phyloP scores from a whole-genome alignment of 2,797 vertebrate genomes.

The Emydoidea blandingii region DNA sequence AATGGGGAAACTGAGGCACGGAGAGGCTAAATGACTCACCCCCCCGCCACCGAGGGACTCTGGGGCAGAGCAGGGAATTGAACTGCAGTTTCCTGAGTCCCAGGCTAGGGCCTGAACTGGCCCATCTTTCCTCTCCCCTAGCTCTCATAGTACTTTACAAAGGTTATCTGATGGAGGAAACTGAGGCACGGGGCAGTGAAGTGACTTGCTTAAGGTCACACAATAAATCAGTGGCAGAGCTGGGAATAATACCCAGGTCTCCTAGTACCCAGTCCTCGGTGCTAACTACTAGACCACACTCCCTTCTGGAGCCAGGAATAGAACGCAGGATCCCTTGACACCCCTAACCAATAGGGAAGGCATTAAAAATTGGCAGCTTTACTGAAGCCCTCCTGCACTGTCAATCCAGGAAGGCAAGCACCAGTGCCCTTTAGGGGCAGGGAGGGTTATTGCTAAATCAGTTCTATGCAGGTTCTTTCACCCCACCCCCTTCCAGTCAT shows the following conservation, averaged over 20 bases:
- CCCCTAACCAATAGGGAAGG: neutral
- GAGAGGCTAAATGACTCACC: neutral
- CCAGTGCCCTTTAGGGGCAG: neutral
- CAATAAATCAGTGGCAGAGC: neutral
- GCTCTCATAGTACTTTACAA: neutral
- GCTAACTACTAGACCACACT: neutral
- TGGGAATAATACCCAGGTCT: neutral
- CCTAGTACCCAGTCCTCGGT: neutral
- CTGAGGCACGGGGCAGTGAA: neutral
- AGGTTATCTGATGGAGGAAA: neutral
- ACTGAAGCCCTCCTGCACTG: neutral
- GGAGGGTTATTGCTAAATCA: neutral
- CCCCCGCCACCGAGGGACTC: fast-evolving
- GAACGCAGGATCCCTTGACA: neutral
- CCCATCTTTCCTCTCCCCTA: neutral
- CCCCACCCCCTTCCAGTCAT: neutral
- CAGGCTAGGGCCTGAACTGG: neutral
- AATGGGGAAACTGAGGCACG: neutral
- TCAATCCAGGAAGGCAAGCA: neutral
- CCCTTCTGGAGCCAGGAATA: neutral
- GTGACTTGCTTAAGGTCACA: neutral
- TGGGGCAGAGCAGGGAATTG: neutral
- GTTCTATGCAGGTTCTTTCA: neutral
- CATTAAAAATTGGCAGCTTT: neutral
- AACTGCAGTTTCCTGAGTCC: neutral